Conservation (phyloP, 2,888 invertebrate species). For the Tuta absoluta region DNA sequence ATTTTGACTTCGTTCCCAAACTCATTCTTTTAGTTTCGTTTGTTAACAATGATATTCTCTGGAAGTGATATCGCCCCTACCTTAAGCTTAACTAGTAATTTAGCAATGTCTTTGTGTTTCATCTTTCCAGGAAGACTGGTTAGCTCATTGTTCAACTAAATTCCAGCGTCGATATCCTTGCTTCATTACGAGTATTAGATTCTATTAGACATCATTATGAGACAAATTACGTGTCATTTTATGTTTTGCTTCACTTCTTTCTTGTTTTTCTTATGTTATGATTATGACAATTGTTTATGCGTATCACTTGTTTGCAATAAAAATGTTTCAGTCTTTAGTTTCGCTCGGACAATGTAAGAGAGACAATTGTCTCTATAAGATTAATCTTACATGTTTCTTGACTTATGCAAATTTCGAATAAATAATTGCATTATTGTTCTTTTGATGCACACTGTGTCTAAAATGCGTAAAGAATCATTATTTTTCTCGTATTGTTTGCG, state of each 20-base stretch:
- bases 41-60: background rate
- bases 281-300: conserved; percentile 10
- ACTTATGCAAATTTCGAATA: conserved; percentile 17
- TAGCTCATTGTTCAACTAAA: conserved; percentile 4
- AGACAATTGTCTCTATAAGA: too few relatives aligned
- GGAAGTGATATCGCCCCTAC: background rate
- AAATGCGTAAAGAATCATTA: conserved; percentile 31
- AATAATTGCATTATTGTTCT: conserved; percentile 30
- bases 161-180: background rate
- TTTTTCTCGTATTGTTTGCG: conserved; percentile 37
- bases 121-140: conserved; percentile 1
- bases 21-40: background rate
- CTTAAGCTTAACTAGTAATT: background rate
- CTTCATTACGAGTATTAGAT: background rate
- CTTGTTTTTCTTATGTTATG: conserved; percentile 15
- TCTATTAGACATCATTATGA: background rate
- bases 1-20: background rate
- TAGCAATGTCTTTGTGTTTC: background rate
- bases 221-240: background rate
- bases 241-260: background rate
- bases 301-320: background rate
- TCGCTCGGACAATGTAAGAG: background rate
- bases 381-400: conserved; percentile 34
- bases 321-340: background rate
- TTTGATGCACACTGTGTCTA: conserved; percentile 32